These are phyloP conservation scores for Xyrauchen texanus DNA, from an alignment of 2,113 vertebrate species.

Conservation along the genomic window DNA sequence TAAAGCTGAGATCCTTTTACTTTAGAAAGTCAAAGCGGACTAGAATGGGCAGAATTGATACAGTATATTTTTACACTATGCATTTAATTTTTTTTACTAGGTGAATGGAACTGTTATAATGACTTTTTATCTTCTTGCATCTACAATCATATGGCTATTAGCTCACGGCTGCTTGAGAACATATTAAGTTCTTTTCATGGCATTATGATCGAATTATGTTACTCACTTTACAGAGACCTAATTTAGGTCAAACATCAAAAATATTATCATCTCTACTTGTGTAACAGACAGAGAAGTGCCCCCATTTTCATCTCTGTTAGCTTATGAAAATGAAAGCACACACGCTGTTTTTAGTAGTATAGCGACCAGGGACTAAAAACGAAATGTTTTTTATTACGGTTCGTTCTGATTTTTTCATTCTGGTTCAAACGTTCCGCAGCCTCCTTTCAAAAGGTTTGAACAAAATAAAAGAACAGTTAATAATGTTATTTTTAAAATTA, in stretches of 20 bases:
- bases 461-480: no score
- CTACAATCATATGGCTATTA: no score
- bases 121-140: constrained; percentile 43
- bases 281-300: constrained; percentile 55
- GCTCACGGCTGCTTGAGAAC: constrained; percentile 37
- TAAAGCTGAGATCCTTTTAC: constrained; percentile 80
- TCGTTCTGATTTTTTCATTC: no score
- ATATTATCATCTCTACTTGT: constrained; percentile 51
- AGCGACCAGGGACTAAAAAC: background rate
- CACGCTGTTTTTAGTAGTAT: constrained; percentile 12
- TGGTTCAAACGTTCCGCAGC: no score
- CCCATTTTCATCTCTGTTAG: constrained; percentile 11
- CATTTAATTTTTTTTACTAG: constrained; percentile 52
- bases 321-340: constrained; percentile 3
- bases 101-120: constrained; percentile 53
- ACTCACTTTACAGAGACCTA: constrained; percentile 62
- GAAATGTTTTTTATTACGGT: no score
- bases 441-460: no score
- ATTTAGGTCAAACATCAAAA: constrained; percentile 74
- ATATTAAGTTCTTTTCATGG: constrained; percentile 44
- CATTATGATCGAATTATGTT: constrained; percentile 7
- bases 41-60: constrained; percentile 79
- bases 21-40: constrained; percentile 74
- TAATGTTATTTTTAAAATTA: no score
- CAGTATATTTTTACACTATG: constrained; percentile 72